A percentile compares a stretch with the other conserved stretches of the same genome.
These are phyloP conservation scores for Tympanoctomys barrerae DNA, from an alignment of 2,797 vertebrate genomes.

Conservation along the genomic window DNA sequence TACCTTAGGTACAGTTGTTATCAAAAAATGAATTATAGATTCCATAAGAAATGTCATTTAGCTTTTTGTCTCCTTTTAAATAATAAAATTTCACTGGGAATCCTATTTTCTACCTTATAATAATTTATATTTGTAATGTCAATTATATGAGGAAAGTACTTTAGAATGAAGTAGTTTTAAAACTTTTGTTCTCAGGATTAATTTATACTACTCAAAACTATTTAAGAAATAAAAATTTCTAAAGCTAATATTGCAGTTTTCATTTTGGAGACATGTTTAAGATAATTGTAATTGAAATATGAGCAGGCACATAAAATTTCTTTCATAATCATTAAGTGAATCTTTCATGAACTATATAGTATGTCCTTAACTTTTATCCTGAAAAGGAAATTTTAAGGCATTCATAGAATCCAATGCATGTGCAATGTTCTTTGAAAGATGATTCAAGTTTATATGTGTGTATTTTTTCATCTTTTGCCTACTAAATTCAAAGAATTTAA, in stretches of 20 bases:
- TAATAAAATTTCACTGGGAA: not conserved
- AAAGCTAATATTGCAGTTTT: not conserved
- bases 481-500: not conserved
- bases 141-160: not conserved
- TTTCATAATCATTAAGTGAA: not conserved
- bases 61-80: constrained; percentile 15
- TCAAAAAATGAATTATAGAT: constrained; percentile 56
- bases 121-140: not conserved
- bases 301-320: not conserved
- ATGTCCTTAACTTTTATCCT: not conserved
- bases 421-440: not conserved
- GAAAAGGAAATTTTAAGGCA: not conserved
- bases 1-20: constrained; percentile 29
- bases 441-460: not conserved
- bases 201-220: constrained; percentile 1
- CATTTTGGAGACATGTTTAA: not conserved
- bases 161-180: not conserved
- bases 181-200: not conserved
- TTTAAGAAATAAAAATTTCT: not conserved
- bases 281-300: not conserved
- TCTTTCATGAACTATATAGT: not conserved
- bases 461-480: not conserved
- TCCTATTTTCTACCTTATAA: constrained; percentile 26
- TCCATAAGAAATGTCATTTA: not conserved
- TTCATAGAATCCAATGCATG: not conserved